phyloP scores from a whole-genome alignment of 2,113 vertebrate species.

The Struthio camelus region DNA sequence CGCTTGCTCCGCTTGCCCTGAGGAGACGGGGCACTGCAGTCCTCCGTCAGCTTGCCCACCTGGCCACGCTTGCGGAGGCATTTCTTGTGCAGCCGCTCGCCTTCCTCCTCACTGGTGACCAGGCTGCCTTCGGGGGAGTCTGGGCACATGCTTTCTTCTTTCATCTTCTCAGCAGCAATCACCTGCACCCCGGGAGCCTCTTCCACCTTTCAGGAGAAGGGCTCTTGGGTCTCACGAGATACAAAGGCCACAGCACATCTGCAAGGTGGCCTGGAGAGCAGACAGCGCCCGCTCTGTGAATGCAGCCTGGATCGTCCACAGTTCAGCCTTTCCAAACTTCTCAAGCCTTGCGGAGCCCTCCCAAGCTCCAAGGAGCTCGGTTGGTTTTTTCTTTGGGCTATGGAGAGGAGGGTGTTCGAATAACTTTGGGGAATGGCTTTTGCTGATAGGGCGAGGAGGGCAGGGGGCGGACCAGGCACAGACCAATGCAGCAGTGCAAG shows the following conservation, averaged over 20 bases:
- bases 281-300: neutral
- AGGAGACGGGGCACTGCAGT: conserved; percentile 58
- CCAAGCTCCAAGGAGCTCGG: conserved; percentile 45
- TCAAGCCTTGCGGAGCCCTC: conserved; percentile 11
- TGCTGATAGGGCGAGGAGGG: conserved; percentile 70
- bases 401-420: conserved; percentile 60
- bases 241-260: neutral
- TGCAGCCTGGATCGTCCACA: neutral
- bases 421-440: conserved; percentile 51
- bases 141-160: conserved; percentile 82
- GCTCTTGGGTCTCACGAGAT: neutral
- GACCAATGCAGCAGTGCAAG: conserved; percentile 80
- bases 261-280: neutral
- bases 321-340: neutral
- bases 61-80: conserved; percentile 78
- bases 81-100: conserved; percentile 77
- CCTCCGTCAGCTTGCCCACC: conserved; percentile 63
- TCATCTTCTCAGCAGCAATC: conserved; percentile 68
- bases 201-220: neutral
- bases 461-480: conserved; percentile 73
- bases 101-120: conserved; percentile 83
- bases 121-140: conserved; percentile 84
- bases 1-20: conserved; percentile 73
- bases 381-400: conserved; percentile 58
- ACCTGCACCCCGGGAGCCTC: conserved; percentile 10